phyloP scores from a whole-genome alignment of 2,113 vertebrate species.

The Alectura lathami region DNA sequence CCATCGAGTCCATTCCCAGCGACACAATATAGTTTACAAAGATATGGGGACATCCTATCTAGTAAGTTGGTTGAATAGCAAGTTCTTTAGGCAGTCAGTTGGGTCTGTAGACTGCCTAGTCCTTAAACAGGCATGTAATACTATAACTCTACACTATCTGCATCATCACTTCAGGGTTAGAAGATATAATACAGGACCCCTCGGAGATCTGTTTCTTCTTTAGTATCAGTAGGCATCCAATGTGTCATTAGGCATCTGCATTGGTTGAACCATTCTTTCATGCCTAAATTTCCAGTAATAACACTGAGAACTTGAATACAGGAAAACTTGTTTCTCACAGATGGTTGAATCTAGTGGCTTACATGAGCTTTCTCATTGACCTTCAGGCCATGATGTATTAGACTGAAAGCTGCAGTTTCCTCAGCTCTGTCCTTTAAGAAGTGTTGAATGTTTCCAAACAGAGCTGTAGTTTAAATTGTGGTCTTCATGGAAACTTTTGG shows the following conservation, averaged over 20 bases:
- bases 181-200: background rate
- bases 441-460: background rate
- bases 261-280: background rate
- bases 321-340: background rate
- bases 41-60: background rate
- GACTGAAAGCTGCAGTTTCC: background rate
- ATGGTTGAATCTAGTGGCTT: background rate
- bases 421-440: background rate
- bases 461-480: background rate
- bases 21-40: background rate
- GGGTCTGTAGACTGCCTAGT: accelerated
- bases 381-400: background rate
- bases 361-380: background rate
- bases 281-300: background rate
- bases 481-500: background rate
- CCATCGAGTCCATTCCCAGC: background rate
- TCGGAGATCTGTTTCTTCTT: background rate
- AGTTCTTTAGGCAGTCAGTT: background rate
- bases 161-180: background rate
- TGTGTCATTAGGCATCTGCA: background rate
- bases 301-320: background rate
- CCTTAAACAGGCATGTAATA: background rate
- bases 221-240: background rate
- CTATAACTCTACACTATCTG: background rate
- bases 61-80: background rate